These are phyloP conservation scores for Aleiodes sp. DNA, from an alignment of 1,140 invertebrate species.

Conservation along the genomic window DNA sequence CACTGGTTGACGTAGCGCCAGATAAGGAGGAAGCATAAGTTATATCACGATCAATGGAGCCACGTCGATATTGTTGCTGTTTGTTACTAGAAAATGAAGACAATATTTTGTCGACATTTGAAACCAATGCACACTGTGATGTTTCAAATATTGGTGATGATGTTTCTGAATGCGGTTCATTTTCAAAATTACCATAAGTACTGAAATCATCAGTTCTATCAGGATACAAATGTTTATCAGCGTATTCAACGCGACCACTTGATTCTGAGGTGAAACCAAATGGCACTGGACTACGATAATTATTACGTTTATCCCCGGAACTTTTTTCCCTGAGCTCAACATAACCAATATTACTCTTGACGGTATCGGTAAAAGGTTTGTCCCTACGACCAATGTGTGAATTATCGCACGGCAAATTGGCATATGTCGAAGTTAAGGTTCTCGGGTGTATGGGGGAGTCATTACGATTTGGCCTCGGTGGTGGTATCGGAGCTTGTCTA, in stretches of 20 bases:
- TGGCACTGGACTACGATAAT: conserved; percentile 41
- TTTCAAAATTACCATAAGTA: conserved; percentile 29
- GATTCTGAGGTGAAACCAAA: conserved; percentile 58
- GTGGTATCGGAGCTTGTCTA: conserved; percentile 67
- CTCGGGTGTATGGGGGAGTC: conserved; percentile 53
- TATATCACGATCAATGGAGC: conserved; percentile 28
- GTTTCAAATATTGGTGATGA: conserved; percentile 29
- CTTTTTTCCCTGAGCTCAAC: conserved; percentile 51
- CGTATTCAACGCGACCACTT: conserved; percentile 61
- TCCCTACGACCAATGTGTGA: conserved; percentile 54
- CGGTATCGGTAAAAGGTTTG: conserved; percentile 52
- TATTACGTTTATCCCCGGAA: conserved; percentile 45
- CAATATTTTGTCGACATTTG: conserved; percentile 27
- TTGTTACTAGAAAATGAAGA: conserved; percentile 13
- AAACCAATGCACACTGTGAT: background rate
- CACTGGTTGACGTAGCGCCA: conserved; percentile 44
- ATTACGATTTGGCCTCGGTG: conserved; percentile 53
- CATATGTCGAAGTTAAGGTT: conserved; percentile 55
- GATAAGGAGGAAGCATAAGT: conserved; percentile 28
- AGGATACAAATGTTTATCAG: conserved; percentile 46
- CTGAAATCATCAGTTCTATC: conserved; percentile 12
- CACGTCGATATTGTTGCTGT: conserved; percentile 20
- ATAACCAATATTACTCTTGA: conserved; percentile 54
- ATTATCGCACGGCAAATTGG: conserved; percentile 64
- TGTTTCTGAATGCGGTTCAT: conserved; percentile 36